Base-by-base conservation (phyloP, 2,113 vertebrate genomes). In the Cebus imitator region DNA sequence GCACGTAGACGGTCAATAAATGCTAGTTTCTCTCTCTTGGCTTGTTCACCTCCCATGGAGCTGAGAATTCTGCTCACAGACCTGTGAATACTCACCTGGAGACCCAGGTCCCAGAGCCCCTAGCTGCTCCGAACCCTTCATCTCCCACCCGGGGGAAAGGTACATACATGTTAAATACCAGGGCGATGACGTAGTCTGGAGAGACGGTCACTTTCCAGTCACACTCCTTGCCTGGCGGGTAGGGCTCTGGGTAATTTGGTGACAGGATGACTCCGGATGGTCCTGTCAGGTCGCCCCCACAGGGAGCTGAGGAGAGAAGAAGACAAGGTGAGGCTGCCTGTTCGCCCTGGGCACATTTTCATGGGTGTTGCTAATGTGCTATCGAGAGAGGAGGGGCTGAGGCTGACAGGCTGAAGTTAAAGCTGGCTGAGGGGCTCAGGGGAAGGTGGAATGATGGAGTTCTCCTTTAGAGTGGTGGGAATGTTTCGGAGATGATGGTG, bases 131-230 rank as follows among this genome's bases (percentile, higher is more conserved):
- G 89, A 93, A 32, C 95, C 95, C 91, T 70, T 40, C 2, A 0
- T 21, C 70, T 93, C 96, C 97, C 96, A 57, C 90, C 95, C 3
- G 0, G 89, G 81, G 84, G 96, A 66, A 91, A n/a, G 94, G 23
- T 95, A 98, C 99, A 95, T 99, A 99, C 99, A 97, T 99, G 85
- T 99, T 99, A 94, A 99, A 99, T 30, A 98, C 99, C 94, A 99
- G 98, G 52, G 99, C 99, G 50, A 99, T 99, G 98, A 99, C 99
- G 13, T 99, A 99, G 97, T 99, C 99, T 0, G 98, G 98, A 0
- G 99, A 99, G 84, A 99, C 99, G 0, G 98, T 99, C 80, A 99
- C 99, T 48, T 98, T 99, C 99, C 99, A 99, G 99, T 99, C 99
- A 50, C 99, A 99, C 97, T 99, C 99, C 97, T 99, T 99, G 57